A percentile compares a stretch with the other conserved stretches of the same genome.
Conservation (phyloP, 2,797 vertebrate genomes). For the Acanthis flammea region DNA sequence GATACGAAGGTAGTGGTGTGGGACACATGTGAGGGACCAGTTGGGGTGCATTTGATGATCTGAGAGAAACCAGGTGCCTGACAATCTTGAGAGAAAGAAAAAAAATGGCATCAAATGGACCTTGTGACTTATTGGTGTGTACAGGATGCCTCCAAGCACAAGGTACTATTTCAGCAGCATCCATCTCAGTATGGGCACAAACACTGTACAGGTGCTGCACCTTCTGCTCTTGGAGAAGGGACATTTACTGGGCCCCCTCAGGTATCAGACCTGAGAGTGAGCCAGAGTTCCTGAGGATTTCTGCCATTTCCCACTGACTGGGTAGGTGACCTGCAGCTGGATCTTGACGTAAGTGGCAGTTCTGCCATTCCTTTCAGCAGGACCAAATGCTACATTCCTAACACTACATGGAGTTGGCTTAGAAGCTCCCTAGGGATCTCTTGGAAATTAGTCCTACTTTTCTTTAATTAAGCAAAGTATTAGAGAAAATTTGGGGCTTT, state of each 20-base stretch:
- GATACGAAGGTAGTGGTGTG: fast-evolving
- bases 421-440: background rate
- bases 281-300: background rate
- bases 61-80: background rate
- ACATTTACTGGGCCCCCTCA: background rate
- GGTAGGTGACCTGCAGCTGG: background rate
- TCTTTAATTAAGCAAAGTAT: background rate
- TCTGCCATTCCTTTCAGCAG: background rate
- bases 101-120: background rate
- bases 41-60: background rate
- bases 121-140: background rate
- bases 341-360: background rate
- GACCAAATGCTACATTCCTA: background rate
- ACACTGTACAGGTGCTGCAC: background rate
- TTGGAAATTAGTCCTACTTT: background rate
- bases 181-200: background rate
- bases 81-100: background rate
- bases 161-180: background rate
- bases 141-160: background rate
- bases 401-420: background rate
- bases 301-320: background rate
- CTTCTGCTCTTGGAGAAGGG: background rate
- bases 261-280: background rate
- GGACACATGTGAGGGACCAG: background rate
- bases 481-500: background rate